Conservation (phyloP, 1,140 invertebrate species). For the Euura saliciscinereae region DNA sequence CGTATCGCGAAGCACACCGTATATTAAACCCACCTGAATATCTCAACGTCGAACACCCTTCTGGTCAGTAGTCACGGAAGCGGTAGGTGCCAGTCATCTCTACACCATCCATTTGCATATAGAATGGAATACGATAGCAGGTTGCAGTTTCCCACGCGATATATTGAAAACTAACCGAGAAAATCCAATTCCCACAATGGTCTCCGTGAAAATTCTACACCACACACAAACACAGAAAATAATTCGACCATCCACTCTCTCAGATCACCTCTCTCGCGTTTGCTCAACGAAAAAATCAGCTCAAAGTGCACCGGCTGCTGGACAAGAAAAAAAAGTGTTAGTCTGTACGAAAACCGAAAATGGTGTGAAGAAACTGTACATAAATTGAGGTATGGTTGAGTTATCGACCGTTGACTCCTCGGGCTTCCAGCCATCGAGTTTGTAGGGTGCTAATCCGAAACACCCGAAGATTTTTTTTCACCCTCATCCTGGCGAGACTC, state of each 20-base stretch:
- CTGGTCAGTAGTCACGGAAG: not conserved
- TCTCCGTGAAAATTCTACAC: too few species aligned
- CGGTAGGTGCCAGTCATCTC: slow-evolving; percentile 1
- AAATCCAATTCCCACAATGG: not conserved
- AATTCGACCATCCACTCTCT: too few species aligned
- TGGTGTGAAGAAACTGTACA: too few species aligned
- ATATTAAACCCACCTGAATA: too few species aligned
- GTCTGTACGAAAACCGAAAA: too few species aligned
- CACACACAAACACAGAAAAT: too few species aligned
- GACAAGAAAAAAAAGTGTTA: too few species aligned
- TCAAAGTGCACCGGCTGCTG: too few species aligned
- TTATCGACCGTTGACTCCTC: not conserved
- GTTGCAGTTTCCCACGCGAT: not conserved
- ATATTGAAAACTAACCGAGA: not conserved
- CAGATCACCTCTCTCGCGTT: too few species aligned
- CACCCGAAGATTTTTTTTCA: not conserved
- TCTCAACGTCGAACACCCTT: not conserved
- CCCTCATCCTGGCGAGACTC: not conserved
- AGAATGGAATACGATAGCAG: slow-evolving; percentile 3
- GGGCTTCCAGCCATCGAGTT: not conserved
- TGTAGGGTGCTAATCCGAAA: not conserved
- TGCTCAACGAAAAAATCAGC: too few species aligned
- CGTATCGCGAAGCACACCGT: too few species aligned
- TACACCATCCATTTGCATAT: not conserved
- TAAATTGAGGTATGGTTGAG: not conserved